Evolutionary conservation across 2,888 invertebrate genomes (phyloP).

Genomic region (Pherbina coryleti): DNA sequence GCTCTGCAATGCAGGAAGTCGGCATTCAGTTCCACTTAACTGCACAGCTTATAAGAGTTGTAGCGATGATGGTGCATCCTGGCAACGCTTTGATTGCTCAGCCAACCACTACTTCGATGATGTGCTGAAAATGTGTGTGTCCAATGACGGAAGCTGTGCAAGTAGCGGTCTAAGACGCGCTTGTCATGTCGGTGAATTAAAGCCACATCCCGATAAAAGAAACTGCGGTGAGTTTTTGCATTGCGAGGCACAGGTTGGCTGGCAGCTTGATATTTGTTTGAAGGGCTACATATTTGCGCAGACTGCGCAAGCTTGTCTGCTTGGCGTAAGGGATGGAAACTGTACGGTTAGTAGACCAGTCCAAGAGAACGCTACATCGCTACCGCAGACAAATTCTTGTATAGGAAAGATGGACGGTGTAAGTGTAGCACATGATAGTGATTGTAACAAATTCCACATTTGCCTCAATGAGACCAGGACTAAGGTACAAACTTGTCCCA

Average conservation of each 20-base stretch:
- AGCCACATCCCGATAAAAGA: slow-evolving; percentile 39
- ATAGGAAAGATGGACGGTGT: slow-evolving; percentile 51
- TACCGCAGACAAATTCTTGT: slow-evolving; percentile 44
- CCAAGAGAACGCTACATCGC: slow-evolving; percentile 32
- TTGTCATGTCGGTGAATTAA: slow-evolving; percentile 52
- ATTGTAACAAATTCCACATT: slow-evolving; percentile 59
- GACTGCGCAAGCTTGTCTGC: background rate
- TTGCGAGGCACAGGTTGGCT: slow-evolving; percentile 53
- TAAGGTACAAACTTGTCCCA: slow-evolving; percentile 52
- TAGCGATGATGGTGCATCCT: slow-evolving; percentile 45
- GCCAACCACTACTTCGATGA: slow-evolving; percentile 48
- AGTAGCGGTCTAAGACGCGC: slow-evolving; percentile 55
- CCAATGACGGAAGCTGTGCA: slow-evolving; percentile 56
- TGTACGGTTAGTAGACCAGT: background rate
- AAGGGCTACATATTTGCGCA: slow-evolving; percentile 54
- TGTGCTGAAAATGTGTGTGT: slow-evolving; percentile 46
- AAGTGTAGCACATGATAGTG: slow-evolving; percentile 52
- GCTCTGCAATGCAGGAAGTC: slow-evolving; percentile 45
- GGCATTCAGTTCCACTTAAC: slow-evolving; percentile 44
- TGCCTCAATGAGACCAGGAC: slow-evolving; percentile 50
- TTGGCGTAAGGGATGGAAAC: background rate
- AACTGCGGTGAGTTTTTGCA: slow-evolving; percentile 58
- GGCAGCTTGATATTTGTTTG: slow-evolving; percentile 58
- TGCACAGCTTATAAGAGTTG: slow-evolving; percentile 53
- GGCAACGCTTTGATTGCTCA: slow-evolving; percentile 48